A percentile compares a stretch with the other conserved stretches of the same genome.
phyloP scores from a whole-genome alignment of 2,113 vertebrate genomes.

The Xenopus laevis region DNA sequence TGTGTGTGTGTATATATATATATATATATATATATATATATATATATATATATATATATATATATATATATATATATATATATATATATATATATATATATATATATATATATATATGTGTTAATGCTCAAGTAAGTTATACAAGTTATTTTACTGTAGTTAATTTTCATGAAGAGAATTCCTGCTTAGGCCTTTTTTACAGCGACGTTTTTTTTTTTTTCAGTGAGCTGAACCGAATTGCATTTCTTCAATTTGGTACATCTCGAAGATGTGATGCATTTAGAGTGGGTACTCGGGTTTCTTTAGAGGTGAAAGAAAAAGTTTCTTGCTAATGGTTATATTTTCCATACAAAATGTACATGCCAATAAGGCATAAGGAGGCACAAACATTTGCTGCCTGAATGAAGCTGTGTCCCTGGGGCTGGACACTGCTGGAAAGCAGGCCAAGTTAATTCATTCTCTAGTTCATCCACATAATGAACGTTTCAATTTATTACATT shows the following conservation, averaged over 20 bases:
- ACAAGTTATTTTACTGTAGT: neutral
- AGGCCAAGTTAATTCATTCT: neutral
- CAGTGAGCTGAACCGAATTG: neutral
- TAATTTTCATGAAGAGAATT: neutral
- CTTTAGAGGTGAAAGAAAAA: neutral
- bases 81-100: no score
- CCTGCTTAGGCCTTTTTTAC: neutral
- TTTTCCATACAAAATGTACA: neutral
- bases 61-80: no score
- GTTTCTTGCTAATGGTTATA: neutral
- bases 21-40: no score
- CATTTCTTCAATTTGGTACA: neutral
- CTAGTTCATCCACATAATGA: neutral
- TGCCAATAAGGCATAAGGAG: neutral
- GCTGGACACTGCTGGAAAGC: neutral
- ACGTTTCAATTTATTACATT: neutral
- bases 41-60: no score
- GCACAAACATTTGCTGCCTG: neutral
- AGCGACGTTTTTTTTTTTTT: neutral
- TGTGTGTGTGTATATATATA: no score
- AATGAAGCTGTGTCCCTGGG: neutral
- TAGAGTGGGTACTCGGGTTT: neutral
- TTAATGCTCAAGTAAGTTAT: neutral
- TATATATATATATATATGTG: no score
- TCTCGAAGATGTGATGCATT: neutral